Base-by-base conservation (phyloP, 92 coral and sea anemone genomes). In the Porites divaricata region DNA sequence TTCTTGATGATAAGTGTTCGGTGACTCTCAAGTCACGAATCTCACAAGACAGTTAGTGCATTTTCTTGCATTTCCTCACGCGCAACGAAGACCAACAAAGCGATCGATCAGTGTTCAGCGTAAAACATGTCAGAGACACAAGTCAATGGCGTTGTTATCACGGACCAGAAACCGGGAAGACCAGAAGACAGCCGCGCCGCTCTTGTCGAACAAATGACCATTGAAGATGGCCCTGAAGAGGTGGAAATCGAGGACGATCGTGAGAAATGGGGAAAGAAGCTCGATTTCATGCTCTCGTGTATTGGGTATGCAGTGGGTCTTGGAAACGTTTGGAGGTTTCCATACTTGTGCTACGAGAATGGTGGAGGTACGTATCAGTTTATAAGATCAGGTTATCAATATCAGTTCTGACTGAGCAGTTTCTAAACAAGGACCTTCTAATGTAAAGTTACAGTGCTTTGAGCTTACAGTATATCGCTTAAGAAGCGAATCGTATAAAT, bases 271-370 rank as follows among this genome's bases (percentile, higher is more conserved):
- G 93, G 95, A 24, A 86, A 85, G 28, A 93, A 93, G 71, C 70
- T 89, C 19, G 97, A 93, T 85, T 93, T 93, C 49, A 72, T 93
- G 90, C 81, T 93, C 19, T 93, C 97, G 11, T 91, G 93, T 54
- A 79, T 93, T 62, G 97, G 97, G 22, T 93, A 78, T 75, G 93
- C 95, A 12, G 97, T 93, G 10, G 96, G 96, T 6, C 89, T 93
- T 1, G 96, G 96, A 0, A 93, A 93, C 54, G 96, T 93, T 23
- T 93, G 96, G 96, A 72, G 96, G 79, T 93, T 93, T 81, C 96
- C 94, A 10, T 93, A 93, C 77, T 80, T 93, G 73, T 90, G 92
- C 68, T 93, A 93, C 67, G 79, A 81, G 53, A 93, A 93, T 76
- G 96, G 96, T 1, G 96, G 96, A 76, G 96, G 96, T 93, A 83